Evolutionary conservation across 2,888 invertebrate genomes (phyloP).

Genomic region (Hypselothyrea guttata): DNA sequence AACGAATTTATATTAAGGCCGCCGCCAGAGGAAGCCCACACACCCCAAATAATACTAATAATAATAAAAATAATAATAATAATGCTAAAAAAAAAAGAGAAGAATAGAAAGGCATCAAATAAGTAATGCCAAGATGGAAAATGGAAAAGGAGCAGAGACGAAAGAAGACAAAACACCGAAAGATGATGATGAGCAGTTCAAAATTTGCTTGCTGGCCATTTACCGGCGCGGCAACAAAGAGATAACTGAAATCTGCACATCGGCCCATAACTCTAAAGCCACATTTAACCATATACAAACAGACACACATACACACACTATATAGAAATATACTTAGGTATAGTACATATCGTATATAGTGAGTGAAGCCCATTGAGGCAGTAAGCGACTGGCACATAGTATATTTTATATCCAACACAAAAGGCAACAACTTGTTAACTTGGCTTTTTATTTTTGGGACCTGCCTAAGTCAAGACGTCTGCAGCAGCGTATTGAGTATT

Average conservation of each 20-base stretch:
- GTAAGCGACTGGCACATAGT: not conserved
- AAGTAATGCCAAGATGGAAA: no score
- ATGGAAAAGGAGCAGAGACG: not conserved
- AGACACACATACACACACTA: conserved; percentile 12
- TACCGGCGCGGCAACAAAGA: conserved; percentile 52
- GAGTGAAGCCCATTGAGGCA: not conserved
- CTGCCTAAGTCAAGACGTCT: conserved; percentile 30
- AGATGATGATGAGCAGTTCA: conserved; percentile 56
- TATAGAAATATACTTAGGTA: conserved; percentile 6
- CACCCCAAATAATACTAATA: not conserved
- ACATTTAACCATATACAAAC: conserved; percentile 42
- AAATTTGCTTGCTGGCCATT: conserved; percentile 63
- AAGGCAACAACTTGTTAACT: conserved; percentile 72
- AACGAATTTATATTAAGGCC: conserved; percentile 66
- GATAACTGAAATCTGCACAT: conserved; percentile 53
- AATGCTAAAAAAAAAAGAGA: conserved; percentile 36
- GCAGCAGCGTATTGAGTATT: conserved; percentile 17
- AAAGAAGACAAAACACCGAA: conserved; percentile 21
- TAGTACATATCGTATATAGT: not conserved
- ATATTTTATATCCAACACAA: conserved; percentile 45
- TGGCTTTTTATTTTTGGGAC: conserved; percentile 67
- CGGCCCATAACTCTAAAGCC: conserved; percentile 48
- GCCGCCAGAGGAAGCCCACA: conserved; percentile 12
- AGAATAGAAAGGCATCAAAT: not conserved
- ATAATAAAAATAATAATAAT: conserved; percentile 5